A percentile compares a stretch with the other conserved stretches of the same genome.
Evolutionary conservation across 1,140 invertebrate genomes (phyloP).

Genomic region (Drosophila arizonae): DNA sequence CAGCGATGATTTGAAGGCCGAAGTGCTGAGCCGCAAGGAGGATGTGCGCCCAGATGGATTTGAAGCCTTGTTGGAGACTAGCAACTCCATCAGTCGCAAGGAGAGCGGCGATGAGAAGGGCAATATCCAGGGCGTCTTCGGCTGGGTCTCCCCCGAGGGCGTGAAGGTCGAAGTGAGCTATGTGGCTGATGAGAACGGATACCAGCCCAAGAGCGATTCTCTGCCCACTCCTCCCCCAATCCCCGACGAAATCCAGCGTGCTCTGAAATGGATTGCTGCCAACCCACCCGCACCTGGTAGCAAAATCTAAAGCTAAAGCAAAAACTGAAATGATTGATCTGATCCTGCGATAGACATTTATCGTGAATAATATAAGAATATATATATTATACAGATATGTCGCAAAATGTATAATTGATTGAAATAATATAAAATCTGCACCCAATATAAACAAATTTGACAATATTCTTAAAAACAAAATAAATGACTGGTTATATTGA

Average conservation of each 20-base stretch:
- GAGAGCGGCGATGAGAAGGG: conserved; percentile 75
- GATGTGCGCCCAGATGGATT: not conserved
- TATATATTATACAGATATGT: too few species aligned
- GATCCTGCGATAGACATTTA: too few species aligned
- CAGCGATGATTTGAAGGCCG: not conserved
- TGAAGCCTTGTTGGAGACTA: not conserved
- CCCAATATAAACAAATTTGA: too few species aligned
- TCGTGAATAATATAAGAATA: too few species aligned
- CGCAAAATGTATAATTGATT: too few species aligned
- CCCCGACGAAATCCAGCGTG: conserved; percentile 21
- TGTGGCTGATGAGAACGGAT: conserved; percentile 86
- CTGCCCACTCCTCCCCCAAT: conserved; percentile 66
- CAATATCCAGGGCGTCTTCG: conserved; percentile 59
- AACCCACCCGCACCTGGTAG: not conserved
- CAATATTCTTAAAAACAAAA: too few species aligned
- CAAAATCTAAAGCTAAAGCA: too few species aligned
- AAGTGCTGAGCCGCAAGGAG: not conserved
- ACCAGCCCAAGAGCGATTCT: conserved; percentile 82
- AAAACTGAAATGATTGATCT: too few species aligned
- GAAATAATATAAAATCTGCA: too few species aligned
- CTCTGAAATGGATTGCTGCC: not conserved
- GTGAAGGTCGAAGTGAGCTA: conserved; percentile 83
- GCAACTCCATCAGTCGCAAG: not conserved
- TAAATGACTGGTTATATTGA: too few species aligned
- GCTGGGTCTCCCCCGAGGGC: conserved; percentile 80